Conservation (phyloP, 2,888 invertebrate genomes). For the Aradus depressus region DNA sequence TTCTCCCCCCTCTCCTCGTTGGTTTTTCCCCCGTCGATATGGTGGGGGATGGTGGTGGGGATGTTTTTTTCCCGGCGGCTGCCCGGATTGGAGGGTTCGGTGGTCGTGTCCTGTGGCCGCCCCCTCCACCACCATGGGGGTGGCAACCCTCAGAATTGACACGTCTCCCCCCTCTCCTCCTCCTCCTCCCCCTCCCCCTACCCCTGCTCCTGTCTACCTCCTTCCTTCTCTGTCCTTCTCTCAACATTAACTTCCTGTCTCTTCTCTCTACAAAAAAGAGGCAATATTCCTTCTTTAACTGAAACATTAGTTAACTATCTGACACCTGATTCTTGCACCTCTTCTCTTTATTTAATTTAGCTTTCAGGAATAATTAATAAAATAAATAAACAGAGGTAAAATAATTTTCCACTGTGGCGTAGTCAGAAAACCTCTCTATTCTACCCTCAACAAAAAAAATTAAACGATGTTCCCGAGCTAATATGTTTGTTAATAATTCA, state of each 20-base stretch:
- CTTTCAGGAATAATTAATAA: too few relatives aligned
- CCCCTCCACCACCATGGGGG: constrained; percentile 19
- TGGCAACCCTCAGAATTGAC: constrained; percentile 26
- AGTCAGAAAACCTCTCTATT: too few relatives aligned
- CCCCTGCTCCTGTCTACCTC: not conserved
- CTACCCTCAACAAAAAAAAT: too few relatives aligned
- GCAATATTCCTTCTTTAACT: too few relatives aligned
- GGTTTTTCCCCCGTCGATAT: constrained; percentile 27
- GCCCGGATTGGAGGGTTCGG: constrained; percentile 27
- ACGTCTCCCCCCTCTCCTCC: constrained; percentile 21
- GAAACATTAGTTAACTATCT: too few relatives aligned
- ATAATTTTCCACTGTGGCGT: too few relatives aligned
- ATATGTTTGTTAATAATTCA: too few relatives aligned
- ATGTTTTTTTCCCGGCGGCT: constrained; percentile 26
- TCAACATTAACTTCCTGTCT: constrained; percentile 13
- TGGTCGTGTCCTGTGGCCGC: constrained; percentile 28
- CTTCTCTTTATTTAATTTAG: too few relatives aligned
- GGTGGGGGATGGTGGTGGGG: constrained; percentile 23
- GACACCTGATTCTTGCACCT: too few relatives aligned
- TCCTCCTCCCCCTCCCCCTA: not conserved
- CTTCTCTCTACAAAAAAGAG: constrained; percentile 9
- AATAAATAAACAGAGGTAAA: too few relatives aligned
- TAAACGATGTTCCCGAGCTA: too few relatives aligned
- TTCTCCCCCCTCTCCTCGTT: constrained; percentile 24
- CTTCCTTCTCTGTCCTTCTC: constrained; percentile 7